A percentile compares a stretch with the other conserved stretches of the same genome.
Conservation (phyloP, 2,113 vertebrate species). For the Oreochromis spilurus region DNA sequence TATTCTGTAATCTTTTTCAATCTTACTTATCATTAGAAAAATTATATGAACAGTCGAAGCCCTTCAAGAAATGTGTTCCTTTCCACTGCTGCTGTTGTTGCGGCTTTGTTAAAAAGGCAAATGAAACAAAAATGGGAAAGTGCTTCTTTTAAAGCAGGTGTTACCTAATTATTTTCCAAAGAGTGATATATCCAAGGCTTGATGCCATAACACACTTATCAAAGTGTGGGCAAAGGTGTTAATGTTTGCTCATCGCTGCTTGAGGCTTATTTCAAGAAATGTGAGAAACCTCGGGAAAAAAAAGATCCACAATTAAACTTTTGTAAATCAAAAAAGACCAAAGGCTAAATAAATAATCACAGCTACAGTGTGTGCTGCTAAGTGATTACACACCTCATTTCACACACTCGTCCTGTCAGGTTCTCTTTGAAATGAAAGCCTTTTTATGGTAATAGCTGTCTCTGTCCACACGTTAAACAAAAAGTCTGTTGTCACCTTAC, state of each 20-base stretch:
- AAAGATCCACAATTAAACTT: background rate
- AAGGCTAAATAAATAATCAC: background rate
- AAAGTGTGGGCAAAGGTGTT: background rate
- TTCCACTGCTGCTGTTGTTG: background rate
- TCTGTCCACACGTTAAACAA: background rate
- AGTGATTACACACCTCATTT: background rate
- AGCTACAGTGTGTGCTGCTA: background rate
- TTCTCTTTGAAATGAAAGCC: background rate
- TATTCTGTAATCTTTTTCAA: background rate
- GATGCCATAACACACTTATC: background rate
- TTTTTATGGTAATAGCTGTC: background rate
- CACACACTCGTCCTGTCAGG: background rate
- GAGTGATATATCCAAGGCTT: background rate
- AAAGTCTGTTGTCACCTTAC: background rate
- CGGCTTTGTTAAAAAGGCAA: background rate
- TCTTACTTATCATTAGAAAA: background rate
- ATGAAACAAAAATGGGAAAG: background rate
- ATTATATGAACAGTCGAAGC: fast-evolving
- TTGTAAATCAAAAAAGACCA: background rate
- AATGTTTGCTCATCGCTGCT: background rate
- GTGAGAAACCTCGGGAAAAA: background rate
- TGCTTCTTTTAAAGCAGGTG: background rate
- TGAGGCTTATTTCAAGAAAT: background rate
- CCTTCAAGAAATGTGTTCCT: background rate
- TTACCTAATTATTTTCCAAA: background rate